phyloP scores from a whole-genome alignment of 2,888 invertebrate species.

The Dione vanillae region DNA sequence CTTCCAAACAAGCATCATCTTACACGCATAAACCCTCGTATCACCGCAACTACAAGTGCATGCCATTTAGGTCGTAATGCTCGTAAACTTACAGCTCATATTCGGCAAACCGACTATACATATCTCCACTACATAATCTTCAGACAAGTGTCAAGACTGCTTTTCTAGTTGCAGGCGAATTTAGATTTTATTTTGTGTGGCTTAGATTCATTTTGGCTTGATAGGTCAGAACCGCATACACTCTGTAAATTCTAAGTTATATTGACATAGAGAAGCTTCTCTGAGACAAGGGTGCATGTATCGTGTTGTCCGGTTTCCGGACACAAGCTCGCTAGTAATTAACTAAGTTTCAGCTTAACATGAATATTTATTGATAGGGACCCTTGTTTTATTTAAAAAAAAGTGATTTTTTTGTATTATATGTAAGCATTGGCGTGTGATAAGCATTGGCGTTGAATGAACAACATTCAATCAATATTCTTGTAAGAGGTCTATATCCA shows the following conservation, averaged over 20 bases:
- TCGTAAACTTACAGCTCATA: slow-evolving; percentile 73
- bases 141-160: slow-evolving; percentile 55
- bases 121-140: slow-evolving; percentile 57
- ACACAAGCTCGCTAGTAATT: slow-evolving; percentile 73
- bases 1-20: slow-evolving; percentile 83
- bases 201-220: slow-evolving; percentile 51
- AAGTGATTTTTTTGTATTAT: neutral
- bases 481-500: no score
- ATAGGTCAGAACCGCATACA: slow-evolving; percentile 27
- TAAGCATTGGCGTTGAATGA: no score
- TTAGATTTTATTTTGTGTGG: slow-evolving; percentile 50
- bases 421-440: neutral
- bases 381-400: neutral
- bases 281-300: slow-evolving; percentile 79
- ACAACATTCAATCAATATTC: no score
- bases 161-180: slow-evolving; percentile 44
- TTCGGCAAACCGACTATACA: slow-evolving; percentile 67
- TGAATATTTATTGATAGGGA: slow-evolving; percentile 34
- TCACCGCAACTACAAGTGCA: slow-evolving; percentile 64
- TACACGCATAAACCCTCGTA: slow-evolving; percentile 82
- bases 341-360: slow-evolving; percentile 69
- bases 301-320: slow-evolving; percentile 83
- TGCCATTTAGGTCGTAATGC: slow-evolving; percentile 76
- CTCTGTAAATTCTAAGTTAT: slow-evolving; percentile 35
- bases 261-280: slow-evolving; percentile 65